Evolutionary conservation across 2,113 vertebrate genomes (phyloP).

Genomic region (Platycercus adscitus): DNA sequence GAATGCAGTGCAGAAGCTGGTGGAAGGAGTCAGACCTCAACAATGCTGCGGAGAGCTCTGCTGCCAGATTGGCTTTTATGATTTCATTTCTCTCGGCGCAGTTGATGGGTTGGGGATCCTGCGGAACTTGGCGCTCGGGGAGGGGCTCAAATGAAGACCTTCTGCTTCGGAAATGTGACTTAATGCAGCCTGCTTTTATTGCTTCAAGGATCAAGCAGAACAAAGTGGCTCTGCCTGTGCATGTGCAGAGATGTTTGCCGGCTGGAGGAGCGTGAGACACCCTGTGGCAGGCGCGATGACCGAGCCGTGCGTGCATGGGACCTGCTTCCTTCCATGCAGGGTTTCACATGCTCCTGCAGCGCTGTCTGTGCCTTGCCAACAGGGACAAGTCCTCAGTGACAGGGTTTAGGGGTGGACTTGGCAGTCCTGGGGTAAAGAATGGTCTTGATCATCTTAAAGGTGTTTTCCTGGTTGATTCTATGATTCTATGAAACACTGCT

Average conservation of each 20-base stretch:
- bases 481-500: background rate
- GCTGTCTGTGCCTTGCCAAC: background rate
- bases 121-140: slow-evolving; percentile 51
- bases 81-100: slow-evolving; percentile 28
- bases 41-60: slow-evolving; percentile 25
- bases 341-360: background rate
- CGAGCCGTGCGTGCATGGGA: accelerated
- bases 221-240: slow-evolving; percentile 49
- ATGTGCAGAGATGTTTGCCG: background rate
- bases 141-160: slow-evolving; percentile 60
- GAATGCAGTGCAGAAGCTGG: background rate
- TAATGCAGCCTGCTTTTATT: slow-evolving; percentile 53
- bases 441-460: background rate
- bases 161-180: slow-evolving; percentile 65
- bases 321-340: accelerated
- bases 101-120: slow-evolving; percentile 54
- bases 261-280: background rate
- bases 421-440: background rate
- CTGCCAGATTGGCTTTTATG: slow-evolving; percentile 42
- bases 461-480: background rate
- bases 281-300: background rate
- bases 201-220: slow-evolving; percentile 41
- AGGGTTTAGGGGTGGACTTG: background rate
- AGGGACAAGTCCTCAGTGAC: background rate
- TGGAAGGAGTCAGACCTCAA: slow-evolving; percentile 48